A percentile compares a stretch with the other conserved stretches of the same genome.
These are phyloP conservation scores for Hemithea aestivaria DNA, from an alignment of 2,888 invertebrate species.

Conservation along the genomic window DNA sequence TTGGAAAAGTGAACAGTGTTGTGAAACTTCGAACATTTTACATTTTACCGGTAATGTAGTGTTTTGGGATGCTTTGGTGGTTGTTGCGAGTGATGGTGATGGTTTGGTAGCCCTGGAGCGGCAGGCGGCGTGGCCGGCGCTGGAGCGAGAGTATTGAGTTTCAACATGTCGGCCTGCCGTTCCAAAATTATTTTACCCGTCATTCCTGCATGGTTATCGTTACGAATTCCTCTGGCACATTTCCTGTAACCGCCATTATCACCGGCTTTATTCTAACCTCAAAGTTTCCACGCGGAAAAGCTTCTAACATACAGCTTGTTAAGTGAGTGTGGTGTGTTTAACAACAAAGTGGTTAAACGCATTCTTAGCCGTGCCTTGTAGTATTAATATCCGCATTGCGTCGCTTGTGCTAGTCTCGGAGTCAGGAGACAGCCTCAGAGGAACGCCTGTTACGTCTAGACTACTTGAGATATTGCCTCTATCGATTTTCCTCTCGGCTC, in stretches of 20 bases:
- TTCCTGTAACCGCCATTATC: slow-evolving; percentile 35
- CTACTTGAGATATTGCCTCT: slow-evolving; percentile 9
- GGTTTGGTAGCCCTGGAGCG: slow-evolving; percentile 36
- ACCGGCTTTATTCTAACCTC: slow-evolving; percentile 60
- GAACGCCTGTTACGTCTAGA: slow-evolving; percentile 16
- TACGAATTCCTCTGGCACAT: slow-evolving; percentile 28
- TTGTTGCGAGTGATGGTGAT: slow-evolving; percentile 40
- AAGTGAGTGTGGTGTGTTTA: slow-evolving; percentile 19
- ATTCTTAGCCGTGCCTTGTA: slow-evolving; percentile 10
- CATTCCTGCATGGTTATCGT: slow-evolving; percentile 42
- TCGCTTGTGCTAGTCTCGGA: slow-evolving; percentile 10
- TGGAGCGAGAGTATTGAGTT: slow-evolving; percentile 69
- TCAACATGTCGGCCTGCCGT: slow-evolving; percentile 68
- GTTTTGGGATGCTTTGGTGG: slow-evolving; percentile 29
- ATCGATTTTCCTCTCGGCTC: slow-evolving; percentile 20
- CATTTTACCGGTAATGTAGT: slow-evolving; percentile 64
- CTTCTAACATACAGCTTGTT: slow-evolving; percentile 8
- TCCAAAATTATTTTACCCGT: slow-evolving; percentile 61
- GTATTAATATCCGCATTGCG: slow-evolving; percentile 27
- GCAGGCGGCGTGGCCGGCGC: slow-evolving; percentile 46
- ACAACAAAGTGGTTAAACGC: slow-evolving; percentile 22
- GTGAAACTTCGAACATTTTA: slow-evolving; percentile 53
- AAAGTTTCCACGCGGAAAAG: slow-evolving; percentile 31
- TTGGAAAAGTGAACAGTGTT: slow-evolving; percentile 69
- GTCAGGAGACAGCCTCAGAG: slow-evolving; percentile 5